phyloP scores from a whole-genome alignment of 2,888 invertebrate species.

The Synergus laeviventris region DNA sequence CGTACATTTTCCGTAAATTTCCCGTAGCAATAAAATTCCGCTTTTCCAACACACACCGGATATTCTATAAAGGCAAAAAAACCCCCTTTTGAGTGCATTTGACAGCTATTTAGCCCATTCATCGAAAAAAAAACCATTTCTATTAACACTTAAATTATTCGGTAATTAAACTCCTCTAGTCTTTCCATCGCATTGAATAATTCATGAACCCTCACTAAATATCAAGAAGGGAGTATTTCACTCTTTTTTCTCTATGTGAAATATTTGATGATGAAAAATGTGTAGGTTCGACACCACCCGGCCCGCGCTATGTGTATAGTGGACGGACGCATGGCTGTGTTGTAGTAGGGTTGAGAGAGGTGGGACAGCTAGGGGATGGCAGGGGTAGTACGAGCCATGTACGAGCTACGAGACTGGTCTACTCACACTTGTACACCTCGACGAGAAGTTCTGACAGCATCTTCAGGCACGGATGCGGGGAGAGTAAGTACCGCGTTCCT shows the following conservation, averaged over 20 bases:
- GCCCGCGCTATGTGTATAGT: neutral
- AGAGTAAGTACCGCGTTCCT: slow-evolving; percentile 48
- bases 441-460: slow-evolving; percentile 43
- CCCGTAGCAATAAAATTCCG: no score
- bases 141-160: neutral
- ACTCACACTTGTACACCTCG: slow-evolving; percentile 4
- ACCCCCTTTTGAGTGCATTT: neutral
- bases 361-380: neutral
- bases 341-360: neutral
- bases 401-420: neutral
- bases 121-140: neutral
- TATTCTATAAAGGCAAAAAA: no score
- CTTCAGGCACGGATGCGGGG: slow-evolving; percentile 41
- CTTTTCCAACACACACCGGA: no score
- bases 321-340: slow-evolving; percentile 19
- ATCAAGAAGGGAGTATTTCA: slow-evolving; percentile 35
- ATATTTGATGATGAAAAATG: slow-evolving; percentile 39
- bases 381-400: neutral
- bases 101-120: neutral
- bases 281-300: slow-evolving; percentile 14
- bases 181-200: neutral
- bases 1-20: no score
- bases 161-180: neutral
- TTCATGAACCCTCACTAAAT: slow-evolving; percentile 26
- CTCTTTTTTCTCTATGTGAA: slow-evolving; percentile 32